Conservation (phyloP, 1,140 invertebrate species). For the Hycleus cichorii region DNA sequence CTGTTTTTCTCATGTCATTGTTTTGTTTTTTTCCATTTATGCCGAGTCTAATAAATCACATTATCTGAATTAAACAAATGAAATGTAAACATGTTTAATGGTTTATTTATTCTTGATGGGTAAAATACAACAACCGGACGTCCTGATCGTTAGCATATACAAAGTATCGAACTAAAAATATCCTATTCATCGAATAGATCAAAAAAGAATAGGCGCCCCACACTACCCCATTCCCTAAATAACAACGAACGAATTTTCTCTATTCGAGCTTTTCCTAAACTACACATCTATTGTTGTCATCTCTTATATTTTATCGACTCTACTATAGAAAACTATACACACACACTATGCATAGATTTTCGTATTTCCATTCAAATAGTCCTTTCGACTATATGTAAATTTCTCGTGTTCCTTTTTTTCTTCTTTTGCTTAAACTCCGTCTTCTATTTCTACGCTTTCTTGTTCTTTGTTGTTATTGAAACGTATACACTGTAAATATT, state of each 20-base stretch:
- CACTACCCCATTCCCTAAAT: too few species aligned
- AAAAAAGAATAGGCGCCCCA: slow-evolving; percentile 12
- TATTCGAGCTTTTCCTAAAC: slow-evolving; percentile 28
- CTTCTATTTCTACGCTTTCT: too few species aligned
- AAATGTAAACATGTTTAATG: slow-evolving; percentile 27
- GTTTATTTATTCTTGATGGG: slow-evolving; percentile 32
- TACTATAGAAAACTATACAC: slow-evolving; percentile 9
- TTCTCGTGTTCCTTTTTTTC: slow-evolving; percentile 27
- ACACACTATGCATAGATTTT: slow-evolving; percentile 20
- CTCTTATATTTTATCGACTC: slow-evolving; percentile 40
- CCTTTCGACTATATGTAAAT: slow-evolving; percentile 35
- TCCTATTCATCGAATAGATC: slow-evolving; percentile 33
- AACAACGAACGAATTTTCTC: slow-evolving; percentile 19
- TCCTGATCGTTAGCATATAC: slow-evolving; percentile 30
- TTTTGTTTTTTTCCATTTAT: too few species aligned
- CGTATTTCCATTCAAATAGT: slow-evolving; percentile 39
- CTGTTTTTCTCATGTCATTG: too few species aligned
- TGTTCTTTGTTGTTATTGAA: too few species aligned
- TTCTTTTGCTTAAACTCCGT: slow-evolving; percentile 20
- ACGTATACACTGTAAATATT: slow-evolving; percentile 33
- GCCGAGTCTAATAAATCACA: slow-evolving; percentile 7
- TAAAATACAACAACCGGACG: slow-evolving; percentile 35
- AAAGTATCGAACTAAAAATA: slow-evolving; percentile 25
- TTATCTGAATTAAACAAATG: slow-evolving; percentile 23
- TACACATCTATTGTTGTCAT: slow-evolving; percentile 37